Conservation (phyloP, 1,140 invertebrate species). For the Bombus waltoni region DNA sequence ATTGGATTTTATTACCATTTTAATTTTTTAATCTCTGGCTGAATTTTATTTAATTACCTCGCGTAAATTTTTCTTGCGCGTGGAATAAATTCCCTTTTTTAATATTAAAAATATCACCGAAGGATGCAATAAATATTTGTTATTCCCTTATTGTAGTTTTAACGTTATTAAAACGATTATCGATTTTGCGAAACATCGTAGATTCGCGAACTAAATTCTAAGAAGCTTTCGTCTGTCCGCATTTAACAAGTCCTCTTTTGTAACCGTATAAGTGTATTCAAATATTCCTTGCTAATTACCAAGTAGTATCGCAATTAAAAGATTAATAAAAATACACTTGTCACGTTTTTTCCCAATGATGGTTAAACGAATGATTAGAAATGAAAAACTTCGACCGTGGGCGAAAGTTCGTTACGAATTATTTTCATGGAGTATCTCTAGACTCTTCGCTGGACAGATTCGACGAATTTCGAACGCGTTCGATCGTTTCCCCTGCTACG, state of each 20-base stretch:
- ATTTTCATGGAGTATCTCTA: constrained; percentile 33
- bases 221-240: too few species aligned
- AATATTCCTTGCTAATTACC: too few species aligned
- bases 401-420: neutral
- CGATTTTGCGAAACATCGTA: too few species aligned
- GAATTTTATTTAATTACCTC: neutral
- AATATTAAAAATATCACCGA: neutral
- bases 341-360: too few species aligned
- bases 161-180: too few species aligned
- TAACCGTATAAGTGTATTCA: too few species aligned
- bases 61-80: neutral
- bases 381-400: neutral
- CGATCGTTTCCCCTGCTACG: constrained; percentile 7
- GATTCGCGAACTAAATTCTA: too few species aligned
- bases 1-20: neutral
- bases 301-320: too few species aligned
- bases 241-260: too few species aligned
- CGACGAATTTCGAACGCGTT: constrained; percentile 38
- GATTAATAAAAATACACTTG: too few species aligned
- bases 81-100: too few species aligned
- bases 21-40: neutral
- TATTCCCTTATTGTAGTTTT: neutral
- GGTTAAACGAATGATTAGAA: neutral
- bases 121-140: neutral
- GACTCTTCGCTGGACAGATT: constrained; percentile 44